Base-by-base conservation (phyloP, 2,797 vertebrate genomes). In the Chrosomus eos region DNA sequence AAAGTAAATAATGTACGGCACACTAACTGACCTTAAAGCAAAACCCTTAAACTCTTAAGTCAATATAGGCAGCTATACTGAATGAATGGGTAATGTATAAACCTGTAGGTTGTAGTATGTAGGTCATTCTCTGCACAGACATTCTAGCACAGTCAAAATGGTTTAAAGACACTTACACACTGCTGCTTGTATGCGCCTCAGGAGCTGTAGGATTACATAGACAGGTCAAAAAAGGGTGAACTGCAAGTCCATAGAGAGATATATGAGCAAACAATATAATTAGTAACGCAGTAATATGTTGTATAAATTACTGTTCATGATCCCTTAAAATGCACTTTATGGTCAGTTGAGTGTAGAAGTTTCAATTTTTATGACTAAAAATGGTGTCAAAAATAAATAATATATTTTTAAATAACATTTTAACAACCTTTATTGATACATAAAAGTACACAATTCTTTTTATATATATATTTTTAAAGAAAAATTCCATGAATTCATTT, bases 181-280 rank as follows among this genome's bases (percentile, higher is more conserved):
- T 33, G 43, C 58, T 43, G 73, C 13, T 60, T 60, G 74, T 31
- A 10, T 70, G 48, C 3, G 66, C 82, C 82, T 70, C 66, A 43
- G 36, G 62, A 55, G 36, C 36, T 55, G 72, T 38, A 55, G 48
- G 73, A 83, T 70, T 83, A 77, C 64, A 58, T 67, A 76, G 73
- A 70, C 48, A 11, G 82, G 82, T 84, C 73, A 38, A 55, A 77
- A 36, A 70, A 77, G 64, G 82, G 82, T 83, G 82, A 83, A 68
- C 45, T 36, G 5, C 45, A 74, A 62, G 40, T 74, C 81, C 16
- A 36, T 51, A 33, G 55, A 64, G n/a, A 66, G 33, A 83, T 23
- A 33, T 66, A n/a, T 48, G 55, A 64, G 40, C 23, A 48, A 73
- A 72, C 7, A 62, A 48, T 31, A 45, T 70, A 55, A 70, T 26